These are phyloP conservation scores for Hemichromis elongatus DNA, from an alignment of 2,113 vertebrate species.

Conservation along the genomic window DNA sequence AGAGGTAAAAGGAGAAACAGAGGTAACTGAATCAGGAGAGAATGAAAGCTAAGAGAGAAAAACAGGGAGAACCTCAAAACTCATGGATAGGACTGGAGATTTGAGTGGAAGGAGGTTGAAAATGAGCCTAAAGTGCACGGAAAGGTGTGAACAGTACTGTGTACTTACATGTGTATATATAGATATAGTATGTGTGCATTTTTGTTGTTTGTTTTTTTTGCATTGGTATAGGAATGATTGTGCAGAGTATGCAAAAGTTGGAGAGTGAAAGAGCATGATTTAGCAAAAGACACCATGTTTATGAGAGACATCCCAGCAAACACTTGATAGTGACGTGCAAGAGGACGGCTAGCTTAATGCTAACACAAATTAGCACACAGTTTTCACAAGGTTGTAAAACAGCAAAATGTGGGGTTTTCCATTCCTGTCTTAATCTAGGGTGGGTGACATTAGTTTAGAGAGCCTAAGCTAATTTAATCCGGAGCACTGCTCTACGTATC, in stretches of 20 bases:
- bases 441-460: not conserved
- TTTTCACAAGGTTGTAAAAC: not conserved
- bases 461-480: not conserved
- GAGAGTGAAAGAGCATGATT: conserved; percentile 31
- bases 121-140: conserved; percentile 40
- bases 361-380: not conserved
- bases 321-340: conserved; percentile 29
- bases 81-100: conserved; percentile 37
- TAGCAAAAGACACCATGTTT: conserved; percentile 36
- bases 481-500: not conserved
- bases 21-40: conserved; percentile 16
- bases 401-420: not conserved
- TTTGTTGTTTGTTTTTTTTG: not conserved
- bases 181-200: not conserved
- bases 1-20: not conserved
- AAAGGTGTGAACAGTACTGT: conserved; percentile 13
- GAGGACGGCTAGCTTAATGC: not conserved
- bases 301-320: conserved; percentile 64
- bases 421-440: not conserved
- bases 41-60: conserved; percentile 20
- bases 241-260: conserved; percentile 51
- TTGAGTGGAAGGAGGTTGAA: conserved; percentile 28
- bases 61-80: conserved; percentile 34
- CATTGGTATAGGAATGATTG: conserved; percentile 9
- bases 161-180: conserved; percentile 7